These are phyloP conservation scores for Agapornis canus DNA, from an alignment of 2,797 vertebrate species.

Conservation along the genomic window DNA sequence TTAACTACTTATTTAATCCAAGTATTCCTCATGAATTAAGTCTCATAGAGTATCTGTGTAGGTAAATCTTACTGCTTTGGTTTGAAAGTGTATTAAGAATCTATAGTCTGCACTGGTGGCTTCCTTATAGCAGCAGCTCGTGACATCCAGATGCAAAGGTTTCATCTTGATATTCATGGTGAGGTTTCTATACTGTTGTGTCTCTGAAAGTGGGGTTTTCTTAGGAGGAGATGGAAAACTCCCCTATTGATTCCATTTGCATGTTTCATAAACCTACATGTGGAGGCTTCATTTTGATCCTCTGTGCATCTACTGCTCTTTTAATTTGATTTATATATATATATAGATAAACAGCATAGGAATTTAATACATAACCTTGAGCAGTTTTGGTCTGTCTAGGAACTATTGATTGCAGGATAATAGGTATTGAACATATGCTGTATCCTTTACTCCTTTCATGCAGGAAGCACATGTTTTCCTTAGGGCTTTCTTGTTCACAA, in stretches of 20 bases:
- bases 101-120: not conserved
- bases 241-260: not conserved
- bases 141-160: not conserved
- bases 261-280: not conserved
- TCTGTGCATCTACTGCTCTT: not conserved
- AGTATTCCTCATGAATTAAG: not conserved
- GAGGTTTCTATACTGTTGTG: not conserved
- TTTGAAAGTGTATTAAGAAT: not conserved
- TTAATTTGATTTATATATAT: not conserved
- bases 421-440: not conserved
- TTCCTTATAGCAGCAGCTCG: not conserved
- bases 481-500: not conserved
- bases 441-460: not conserved
- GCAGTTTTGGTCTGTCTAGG: not conserved
- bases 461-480: rapidly evolving
- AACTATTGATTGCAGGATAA: not conserved
- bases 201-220: not conserved
- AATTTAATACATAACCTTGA: not conserved
- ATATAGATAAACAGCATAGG: not conserved
- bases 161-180: not conserved
- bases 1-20: not conserved
- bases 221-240: not conserved
- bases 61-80: not conserved
- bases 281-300: not conserved
- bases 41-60: not conserved